phyloP scores from a whole-genome alignment of 2,888 invertebrate species.

The Julus scanicus region DNA sequence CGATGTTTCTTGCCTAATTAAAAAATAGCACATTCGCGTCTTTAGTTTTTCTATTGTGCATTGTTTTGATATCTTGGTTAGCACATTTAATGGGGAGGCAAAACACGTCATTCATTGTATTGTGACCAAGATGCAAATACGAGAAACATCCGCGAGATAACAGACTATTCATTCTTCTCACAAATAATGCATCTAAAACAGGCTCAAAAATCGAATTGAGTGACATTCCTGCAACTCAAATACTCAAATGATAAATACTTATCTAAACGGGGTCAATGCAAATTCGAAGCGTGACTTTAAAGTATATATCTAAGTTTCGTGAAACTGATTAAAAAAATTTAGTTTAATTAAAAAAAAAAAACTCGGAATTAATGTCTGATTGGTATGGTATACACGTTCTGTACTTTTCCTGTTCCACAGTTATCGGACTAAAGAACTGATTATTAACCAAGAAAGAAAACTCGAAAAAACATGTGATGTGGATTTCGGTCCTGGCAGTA shows the following conservation, averaged over 20 bases:
- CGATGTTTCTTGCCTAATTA: constrained; percentile 9
- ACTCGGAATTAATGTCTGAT: background rate
- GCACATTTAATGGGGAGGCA: background rate
- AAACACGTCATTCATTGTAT: background rate
- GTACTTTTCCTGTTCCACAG: too few species aligned
- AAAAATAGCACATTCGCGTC: constrained; percentile 24
- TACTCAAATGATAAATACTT: background rate
- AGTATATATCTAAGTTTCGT: background rate
- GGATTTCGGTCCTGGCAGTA: too few species aligned
- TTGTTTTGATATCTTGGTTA: constrained; percentile 19
- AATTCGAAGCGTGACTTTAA: background rate
- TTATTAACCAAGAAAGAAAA: too few species aligned
- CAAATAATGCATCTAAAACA: background rate
- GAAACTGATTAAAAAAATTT: background rate
- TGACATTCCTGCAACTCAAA: background rate
- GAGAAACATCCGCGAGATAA: background rate
- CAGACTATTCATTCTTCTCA: background rate
- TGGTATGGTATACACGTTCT: background rate
- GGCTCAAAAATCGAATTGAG: background rate
- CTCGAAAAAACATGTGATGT: too few species aligned
- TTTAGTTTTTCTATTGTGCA: background rate
- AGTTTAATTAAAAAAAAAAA: background rate
- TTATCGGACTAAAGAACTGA: too few species aligned
- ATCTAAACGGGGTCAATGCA: background rate
- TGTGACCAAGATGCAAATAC: background rate